These are phyloP conservation scores for Siniperca obscura DNA, from an alignment of 2,797 vertebrate genomes.

Conservation along the genomic window DNA sequence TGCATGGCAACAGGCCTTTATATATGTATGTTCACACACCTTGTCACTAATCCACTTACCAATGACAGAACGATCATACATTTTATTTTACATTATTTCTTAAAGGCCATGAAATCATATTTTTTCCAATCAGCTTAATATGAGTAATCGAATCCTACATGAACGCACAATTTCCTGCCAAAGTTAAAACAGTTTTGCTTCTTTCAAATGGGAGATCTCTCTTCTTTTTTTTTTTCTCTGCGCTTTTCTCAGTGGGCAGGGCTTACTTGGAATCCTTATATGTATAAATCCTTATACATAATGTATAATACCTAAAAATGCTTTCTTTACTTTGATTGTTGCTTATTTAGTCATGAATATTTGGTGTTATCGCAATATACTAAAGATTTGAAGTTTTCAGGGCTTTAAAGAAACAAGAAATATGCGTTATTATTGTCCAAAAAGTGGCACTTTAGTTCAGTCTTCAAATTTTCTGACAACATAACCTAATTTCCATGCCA, in stretches of 20 bases:
- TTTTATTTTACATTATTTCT: neutral
- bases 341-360: neutral
- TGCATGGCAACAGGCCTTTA: constrained; percentile 13
- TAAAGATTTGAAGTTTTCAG: neutral
- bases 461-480: neutral
- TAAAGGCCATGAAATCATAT: neutral
- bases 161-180: neutral
- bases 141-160: neutral
- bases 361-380: no score
- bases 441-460: neutral
- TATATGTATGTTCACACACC: constrained; percentile 4
- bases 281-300: neutral
- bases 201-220: neutral
- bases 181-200: neutral
- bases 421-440: neutral
- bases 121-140: neutral
- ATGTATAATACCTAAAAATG: neutral
- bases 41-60: neutral
- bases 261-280: neutral
- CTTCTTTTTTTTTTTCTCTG: neutral
- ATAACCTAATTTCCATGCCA: neutral
- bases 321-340: neutral
- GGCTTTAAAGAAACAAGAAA: neutral
- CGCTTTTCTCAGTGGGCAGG: neutral
- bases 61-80: neutral